Evolutionary conservation across 2,113 vertebrate species (phyloP).

Genomic region (Uria aalge): DNA sequence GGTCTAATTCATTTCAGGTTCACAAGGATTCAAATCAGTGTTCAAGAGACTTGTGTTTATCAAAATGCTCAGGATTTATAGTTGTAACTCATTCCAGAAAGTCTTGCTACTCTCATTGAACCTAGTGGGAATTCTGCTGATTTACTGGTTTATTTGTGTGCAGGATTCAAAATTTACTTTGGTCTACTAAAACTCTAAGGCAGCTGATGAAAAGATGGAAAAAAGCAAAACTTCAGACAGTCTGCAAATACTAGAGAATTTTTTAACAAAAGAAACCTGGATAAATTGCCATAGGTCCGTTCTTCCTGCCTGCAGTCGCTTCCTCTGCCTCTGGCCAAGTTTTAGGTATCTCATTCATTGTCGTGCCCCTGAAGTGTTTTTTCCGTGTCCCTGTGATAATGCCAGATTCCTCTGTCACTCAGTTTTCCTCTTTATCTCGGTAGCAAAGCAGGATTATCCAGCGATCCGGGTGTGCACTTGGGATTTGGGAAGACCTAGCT

Average conservation of each 20-base stretch:
- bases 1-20: constrained; percentile 36
- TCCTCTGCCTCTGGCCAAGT: background rate
- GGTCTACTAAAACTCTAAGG: background rate
- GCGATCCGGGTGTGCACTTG: rapidly evolving
- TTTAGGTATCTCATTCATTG: background rate
- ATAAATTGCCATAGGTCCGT: background rate
- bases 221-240: background rate
- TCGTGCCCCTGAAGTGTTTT: constrained; percentile 10
- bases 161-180: background rate
- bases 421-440: background rate
- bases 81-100: constrained; percentile 1
- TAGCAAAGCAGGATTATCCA: background rate
- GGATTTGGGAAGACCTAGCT: background rate
- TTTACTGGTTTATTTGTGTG: background rate
- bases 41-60: constrained; percentile 14
- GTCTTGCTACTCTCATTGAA: background rate
- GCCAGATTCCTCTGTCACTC: background rate
- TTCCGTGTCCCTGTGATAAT: background rate
- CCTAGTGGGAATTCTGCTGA: background rate
- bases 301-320: background rate
- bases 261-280: background rate
- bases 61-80: background rate
- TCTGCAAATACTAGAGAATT: background rate
- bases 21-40: constrained; percentile 32
- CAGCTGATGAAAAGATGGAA: background rate